A percentile compares a stretch with the other conserved stretches of the same genome.
These are phyloP conservation scores for Drosophila maculinotata DNA, from an alignment of 2,888 invertebrate genomes.

Conservation along the genomic window DNA sequence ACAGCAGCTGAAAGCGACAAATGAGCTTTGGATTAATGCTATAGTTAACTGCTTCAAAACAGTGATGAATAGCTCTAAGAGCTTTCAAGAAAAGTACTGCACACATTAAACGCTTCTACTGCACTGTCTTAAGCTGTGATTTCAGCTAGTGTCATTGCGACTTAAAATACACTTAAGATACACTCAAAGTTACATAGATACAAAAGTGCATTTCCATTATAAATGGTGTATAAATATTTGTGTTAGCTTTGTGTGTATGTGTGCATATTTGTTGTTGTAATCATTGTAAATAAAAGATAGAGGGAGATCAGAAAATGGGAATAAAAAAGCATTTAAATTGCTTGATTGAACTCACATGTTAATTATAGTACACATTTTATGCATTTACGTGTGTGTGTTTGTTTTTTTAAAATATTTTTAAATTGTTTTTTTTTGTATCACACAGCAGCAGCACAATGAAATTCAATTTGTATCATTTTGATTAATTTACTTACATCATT, in stretches of 20 bases:
- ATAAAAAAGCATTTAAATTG: slow-evolving; percentile 54
- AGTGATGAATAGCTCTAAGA: not conserved
- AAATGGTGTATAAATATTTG: slow-evolving; percentile 19
- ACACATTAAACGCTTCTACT: no score
- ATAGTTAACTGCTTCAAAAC: not conserved
- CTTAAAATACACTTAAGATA: slow-evolving; percentile 4
- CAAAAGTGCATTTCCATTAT: slow-evolving; percentile 20
- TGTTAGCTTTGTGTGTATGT: slow-evolving; percentile 7
- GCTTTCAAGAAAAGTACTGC: no score
- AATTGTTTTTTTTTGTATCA: slow-evolving; percentile 21
- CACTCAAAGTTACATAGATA: slow-evolving; percentile 13
- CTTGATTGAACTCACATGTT: slow-evolving; percentile 72
- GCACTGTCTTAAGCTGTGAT: no score
- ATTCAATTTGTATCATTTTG: slow-evolving; percentile 76
- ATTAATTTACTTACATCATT: slow-evolving; percentile 60
- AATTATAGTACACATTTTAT: slow-evolving; percentile 68
- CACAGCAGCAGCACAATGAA: slow-evolving; percentile 70
- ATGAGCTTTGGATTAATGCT: not conserved
- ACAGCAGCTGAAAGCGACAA: slow-evolving; percentile 34
- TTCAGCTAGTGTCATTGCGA: slow-evolving; percentile 37
- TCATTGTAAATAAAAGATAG: slow-evolving; percentile 9
- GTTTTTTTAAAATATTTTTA: slow-evolving; percentile 12
- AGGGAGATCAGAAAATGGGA: slow-evolving; percentile 14
- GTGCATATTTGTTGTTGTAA: slow-evolving; percentile 10
- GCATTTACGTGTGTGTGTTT: slow-evolving; percentile 50